Conservation (phyloP, 2,797 vertebrate genomes). For the Sebastes trivittatus region DNA sequence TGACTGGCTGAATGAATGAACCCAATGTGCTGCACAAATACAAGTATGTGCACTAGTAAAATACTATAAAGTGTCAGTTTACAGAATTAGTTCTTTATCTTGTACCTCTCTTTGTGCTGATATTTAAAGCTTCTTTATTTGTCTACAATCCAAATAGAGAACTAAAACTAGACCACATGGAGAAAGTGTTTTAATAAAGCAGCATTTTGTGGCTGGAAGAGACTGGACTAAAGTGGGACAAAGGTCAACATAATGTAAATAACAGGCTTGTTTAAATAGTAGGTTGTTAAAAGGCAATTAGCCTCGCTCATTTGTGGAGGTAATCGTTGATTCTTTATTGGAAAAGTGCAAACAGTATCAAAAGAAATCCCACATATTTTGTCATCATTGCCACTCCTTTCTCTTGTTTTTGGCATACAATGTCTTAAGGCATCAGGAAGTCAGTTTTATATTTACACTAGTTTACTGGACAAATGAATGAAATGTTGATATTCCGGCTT, state of each 20-base stretch:
- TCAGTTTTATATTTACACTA: slow-evolving; percentile 1
- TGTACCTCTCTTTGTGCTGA: background rate
- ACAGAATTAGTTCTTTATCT: background rate
- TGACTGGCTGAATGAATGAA: background rate
- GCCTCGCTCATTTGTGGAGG: background rate
- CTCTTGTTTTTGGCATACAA: background rate
- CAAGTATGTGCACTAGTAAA: background rate
- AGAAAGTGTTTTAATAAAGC: background rate
- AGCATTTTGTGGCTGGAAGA: background rate
- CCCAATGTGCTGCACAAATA: background rate
- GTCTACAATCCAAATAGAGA: background rate
- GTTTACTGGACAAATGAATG: background rate
- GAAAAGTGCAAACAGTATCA: slow-evolving; percentile 23
- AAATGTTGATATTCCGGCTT: background rate
- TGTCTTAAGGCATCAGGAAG: background rate
- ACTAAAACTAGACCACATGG: background rate
- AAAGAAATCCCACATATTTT: background rate
- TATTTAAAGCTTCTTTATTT: background rate
- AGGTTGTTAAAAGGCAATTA: background rate
- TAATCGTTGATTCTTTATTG: background rate
- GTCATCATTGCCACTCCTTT: background rate
- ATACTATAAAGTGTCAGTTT: background rate
- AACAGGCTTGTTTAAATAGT: background rate
- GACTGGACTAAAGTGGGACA: background rate
- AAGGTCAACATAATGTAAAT: background rate